Conservation (phyloP, 1,140 invertebrate genomes). For the Acromyrmex charruanus region DNA sequence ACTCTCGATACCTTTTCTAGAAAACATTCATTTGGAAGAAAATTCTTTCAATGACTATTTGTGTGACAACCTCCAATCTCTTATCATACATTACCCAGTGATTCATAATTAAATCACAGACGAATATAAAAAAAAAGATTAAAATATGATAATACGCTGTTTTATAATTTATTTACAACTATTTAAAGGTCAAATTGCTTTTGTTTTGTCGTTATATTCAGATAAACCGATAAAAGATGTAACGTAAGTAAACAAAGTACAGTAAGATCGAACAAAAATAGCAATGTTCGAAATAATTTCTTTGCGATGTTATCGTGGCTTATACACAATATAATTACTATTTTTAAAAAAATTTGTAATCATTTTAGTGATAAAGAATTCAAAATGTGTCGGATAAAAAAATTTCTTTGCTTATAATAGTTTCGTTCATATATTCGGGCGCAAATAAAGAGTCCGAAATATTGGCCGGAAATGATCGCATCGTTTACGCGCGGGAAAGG, state of each 20-base stretch:
- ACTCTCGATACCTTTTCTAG: background rate
- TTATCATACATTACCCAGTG: background rate
- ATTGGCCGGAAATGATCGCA: constrained; percentile 65
- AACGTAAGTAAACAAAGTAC: background rate
- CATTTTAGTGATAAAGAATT: background rate
- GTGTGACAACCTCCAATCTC: background rate
- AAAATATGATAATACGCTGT: background rate
- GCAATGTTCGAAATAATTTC: background rate
- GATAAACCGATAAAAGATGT: background rate
- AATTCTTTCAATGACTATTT: background rate
- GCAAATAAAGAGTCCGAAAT: constrained; percentile 32
- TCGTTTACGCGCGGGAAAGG: constrained; percentile 67
- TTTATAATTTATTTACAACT: background rate
- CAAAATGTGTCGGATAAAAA: background rate
- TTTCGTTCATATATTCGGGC: background rate
- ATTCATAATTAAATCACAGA: background rate
- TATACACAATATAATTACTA: background rate
- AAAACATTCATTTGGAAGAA: background rate
- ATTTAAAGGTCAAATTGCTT: constrained; percentile 6
- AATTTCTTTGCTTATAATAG: background rate
- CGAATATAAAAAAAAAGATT: background rate
- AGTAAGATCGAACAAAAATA: background rate
- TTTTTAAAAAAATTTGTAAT: background rate
- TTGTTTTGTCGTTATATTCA: background rate
- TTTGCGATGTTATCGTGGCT: background rate